Evolutionary conservation across 2,797 vertebrate genomes (phyloP).

Genomic region (Typhlichthys subterraneus): DNA sequence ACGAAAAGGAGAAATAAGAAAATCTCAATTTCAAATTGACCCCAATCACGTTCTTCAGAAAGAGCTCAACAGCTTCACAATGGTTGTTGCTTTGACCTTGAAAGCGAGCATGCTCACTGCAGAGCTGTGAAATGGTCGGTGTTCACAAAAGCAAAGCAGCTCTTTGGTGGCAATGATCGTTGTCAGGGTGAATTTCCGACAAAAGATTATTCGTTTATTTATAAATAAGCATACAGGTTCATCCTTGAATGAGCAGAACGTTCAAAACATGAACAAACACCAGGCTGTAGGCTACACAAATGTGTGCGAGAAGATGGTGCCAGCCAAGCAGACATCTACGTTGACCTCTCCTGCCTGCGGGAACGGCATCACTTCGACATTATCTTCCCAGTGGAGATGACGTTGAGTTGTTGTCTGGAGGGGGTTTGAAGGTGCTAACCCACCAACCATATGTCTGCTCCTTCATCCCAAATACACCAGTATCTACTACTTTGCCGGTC

Average conservation of each 20-base stretch:
- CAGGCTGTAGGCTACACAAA: constrained; percentile 18
- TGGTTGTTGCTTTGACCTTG: constrained; percentile 59
- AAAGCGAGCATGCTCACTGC: constrained; percentile 40
- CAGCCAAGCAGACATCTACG: constrained; percentile 22
- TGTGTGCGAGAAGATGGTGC: constrained; percentile 29
- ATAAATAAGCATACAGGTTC: constrained; percentile 47
- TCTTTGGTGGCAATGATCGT: constrained; percentile 42
- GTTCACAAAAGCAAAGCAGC: constrained; percentile 23
- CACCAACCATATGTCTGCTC: constrained; percentile 16
- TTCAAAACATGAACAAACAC: constrained; percentile 45
- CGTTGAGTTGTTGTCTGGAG: constrained; percentile 23
- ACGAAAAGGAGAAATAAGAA: constrained; percentile 17
- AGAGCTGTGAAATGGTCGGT: constrained; percentile 11
- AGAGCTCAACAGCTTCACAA: constrained; percentile 37
- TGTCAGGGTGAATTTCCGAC: constrained; percentile 38
- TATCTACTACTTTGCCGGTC: constrained; percentile 36
- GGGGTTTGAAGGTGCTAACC: constrained; percentile 7
- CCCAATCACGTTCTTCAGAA: constrained; percentile 23
- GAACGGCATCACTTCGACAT: constrained; percentile 43
- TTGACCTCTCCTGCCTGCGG: background rate
- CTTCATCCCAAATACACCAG: constrained; percentile 5
- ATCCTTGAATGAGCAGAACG: constrained; percentile 54
- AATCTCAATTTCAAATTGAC: constrained; percentile 43
- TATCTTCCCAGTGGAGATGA: constrained; percentile 35
- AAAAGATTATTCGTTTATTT: constrained; percentile 46